These are phyloP conservation scores for Limnodromus scolopaceus DNA, from an alignment of 2,797 vertebrate species.

Conservation along the genomic window DNA sequence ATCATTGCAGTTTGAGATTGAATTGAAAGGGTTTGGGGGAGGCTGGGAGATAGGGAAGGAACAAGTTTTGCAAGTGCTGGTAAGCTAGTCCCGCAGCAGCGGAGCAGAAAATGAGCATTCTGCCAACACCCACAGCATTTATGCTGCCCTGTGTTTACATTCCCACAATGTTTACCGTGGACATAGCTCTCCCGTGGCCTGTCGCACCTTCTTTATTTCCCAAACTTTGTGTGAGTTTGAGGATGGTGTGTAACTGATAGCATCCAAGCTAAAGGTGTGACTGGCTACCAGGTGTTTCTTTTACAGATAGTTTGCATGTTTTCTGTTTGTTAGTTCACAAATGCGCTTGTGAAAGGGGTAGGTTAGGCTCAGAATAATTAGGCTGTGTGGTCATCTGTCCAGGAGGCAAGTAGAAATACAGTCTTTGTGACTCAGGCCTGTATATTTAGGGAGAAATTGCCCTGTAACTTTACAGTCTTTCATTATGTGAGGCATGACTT, in stretches of 20 bases:
- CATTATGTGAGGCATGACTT: not conserved
- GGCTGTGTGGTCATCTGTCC: accelerated
- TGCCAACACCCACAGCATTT: not conserved
- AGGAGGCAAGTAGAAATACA: not conserved
- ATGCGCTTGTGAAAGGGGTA: not conserved
- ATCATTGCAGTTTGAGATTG: constrained; percentile 73
- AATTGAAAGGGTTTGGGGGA: constrained; percentile 63
- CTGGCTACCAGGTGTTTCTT: not conserved
- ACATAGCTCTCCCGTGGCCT: not conserved
- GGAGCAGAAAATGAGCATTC: constrained; percentile 39
- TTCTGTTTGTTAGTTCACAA: not conserved
- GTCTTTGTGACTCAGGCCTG: not conserved
- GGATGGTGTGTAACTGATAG: not conserved
- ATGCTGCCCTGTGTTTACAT: not conserved
- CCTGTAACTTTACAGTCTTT: not conserved
- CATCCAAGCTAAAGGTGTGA: not conserved
- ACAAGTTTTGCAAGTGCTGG: constrained; percentile 40
- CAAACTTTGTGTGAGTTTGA: not conserved
- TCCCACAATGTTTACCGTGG: not conserved
- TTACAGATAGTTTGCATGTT: not conserved
- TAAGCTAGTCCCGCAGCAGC: constrained; percentile 28
- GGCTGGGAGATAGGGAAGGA: constrained; percentile 43
- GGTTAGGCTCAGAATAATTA: not conserved
- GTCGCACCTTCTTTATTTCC: not conserved
- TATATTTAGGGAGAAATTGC: not conserved